Percentiles rank a stretch among this genome's conserved stretches.
Conservation (phyloP, 2,888 invertebrate genomes). For the Anoncus sp. region DNA sequence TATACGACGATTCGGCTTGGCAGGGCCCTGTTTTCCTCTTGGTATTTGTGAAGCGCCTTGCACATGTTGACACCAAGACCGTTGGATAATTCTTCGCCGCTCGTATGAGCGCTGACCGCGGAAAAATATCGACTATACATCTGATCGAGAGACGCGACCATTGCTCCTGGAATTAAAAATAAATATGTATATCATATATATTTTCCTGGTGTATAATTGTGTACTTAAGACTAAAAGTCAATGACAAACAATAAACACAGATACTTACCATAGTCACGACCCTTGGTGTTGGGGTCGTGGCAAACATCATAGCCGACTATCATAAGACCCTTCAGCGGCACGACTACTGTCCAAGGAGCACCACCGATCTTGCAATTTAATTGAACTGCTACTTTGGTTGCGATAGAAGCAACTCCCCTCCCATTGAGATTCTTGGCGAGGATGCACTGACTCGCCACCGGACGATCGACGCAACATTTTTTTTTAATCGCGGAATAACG, state of each 20-base stretch:
- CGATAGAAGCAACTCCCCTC: slow-evolving; percentile 90
- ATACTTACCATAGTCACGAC: slow-evolving; percentile 81
- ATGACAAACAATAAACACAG: neutral
- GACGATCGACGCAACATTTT: slow-evolving; percentile 91
- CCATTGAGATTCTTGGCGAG: slow-evolving; percentile 84
- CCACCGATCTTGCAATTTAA: slow-evolving; percentile 97
- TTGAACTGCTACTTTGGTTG: slow-evolving; percentile 96
- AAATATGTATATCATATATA: neutral
- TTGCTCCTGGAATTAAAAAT: slow-evolving; percentile 85
- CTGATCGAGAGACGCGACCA: slow-evolving; percentile 89
- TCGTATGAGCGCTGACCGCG: slow-evolving; percentile 89
- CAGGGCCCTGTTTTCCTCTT: slow-evolving; percentile 81
- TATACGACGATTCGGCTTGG: slow-evolving; percentile 93
- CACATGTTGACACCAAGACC: slow-evolving; percentile 88
- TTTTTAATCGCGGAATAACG: slow-evolving; percentile 94
- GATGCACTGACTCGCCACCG: slow-evolving; percentile 88
- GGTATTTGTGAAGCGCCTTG: slow-evolving; percentile 84
- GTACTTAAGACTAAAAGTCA: neutral
- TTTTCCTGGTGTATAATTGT: no score
- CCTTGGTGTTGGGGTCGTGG: slow-evolving; percentile 89
- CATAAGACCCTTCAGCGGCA: slow-evolving; percentile 89
- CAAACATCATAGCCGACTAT: slow-evolving; percentile 95
- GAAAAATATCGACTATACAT: slow-evolving; percentile 89
- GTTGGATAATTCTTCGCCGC: slow-evolving; percentile 91
- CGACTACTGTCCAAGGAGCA: slow-evolving; percentile 92